Conservation (phyloP, 1,140 invertebrate species). For the Drosophila lowei region DNA sequence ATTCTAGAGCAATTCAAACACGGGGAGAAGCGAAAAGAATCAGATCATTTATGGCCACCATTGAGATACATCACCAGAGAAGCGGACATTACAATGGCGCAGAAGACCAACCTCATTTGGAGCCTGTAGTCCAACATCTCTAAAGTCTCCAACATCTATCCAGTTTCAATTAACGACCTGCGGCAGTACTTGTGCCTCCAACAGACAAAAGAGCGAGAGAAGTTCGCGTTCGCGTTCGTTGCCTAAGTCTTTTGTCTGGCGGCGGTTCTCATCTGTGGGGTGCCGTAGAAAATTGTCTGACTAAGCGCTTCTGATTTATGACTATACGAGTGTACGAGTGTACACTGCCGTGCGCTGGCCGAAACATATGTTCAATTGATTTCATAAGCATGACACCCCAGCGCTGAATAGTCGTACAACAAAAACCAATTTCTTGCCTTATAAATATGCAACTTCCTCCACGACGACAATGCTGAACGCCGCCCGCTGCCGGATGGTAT, state of each 20-base stretch:
- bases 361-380: constrained; percentile 79
- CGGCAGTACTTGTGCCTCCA: too few relatives aligned
- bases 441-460: constrained; percentile 81
- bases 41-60: background rate
- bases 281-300: constrained; percentile 36
- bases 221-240: constrained; percentile 45
- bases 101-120: background rate
- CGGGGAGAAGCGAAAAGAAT: constrained; percentile 1
- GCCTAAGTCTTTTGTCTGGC: constrained; percentile 67
- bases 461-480: constrained; percentile 51
- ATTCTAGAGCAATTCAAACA: background rate
- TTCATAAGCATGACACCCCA: constrained; percentile 76
- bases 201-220: constrained; percentile 4
- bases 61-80: background rate
- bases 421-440: constrained; percentile 55
- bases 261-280: constrained; percentile 57
- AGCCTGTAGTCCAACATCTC: too few relatives aligned
- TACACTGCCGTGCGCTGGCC: constrained; percentile 17
- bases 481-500: constrained; percentile 31
- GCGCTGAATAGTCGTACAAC: constrained; percentile 19
- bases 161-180: background rate
- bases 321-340: constrained; percentile 8
- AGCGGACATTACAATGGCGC: constrained; percentile 4
- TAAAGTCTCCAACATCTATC: too few relatives aligned
- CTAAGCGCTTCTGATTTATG: constrained; percentile 78